These are phyloP conservation scores for Archivesica marissinica DNA, from an alignment of 1,140 invertebrate genomes.

Conservation along the genomic window DNA sequence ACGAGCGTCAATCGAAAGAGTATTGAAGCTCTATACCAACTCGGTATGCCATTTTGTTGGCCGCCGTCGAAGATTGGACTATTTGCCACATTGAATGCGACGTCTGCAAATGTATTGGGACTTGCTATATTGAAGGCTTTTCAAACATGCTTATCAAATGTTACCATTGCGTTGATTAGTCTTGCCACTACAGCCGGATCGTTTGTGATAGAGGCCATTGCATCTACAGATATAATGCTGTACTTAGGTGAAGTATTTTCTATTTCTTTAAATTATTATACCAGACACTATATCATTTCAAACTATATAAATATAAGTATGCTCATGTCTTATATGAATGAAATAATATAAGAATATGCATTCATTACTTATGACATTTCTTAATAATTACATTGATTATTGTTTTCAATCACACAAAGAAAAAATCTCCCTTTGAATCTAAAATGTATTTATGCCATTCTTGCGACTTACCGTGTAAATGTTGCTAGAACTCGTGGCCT, in stretches of 20 bases:
- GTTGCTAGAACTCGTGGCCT: too few species aligned
- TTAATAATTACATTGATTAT: too few species aligned
- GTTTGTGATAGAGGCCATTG: slow-evolving; percentile 21
- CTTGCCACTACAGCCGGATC: not conserved
- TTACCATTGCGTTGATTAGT: slow-evolving; percentile 8
- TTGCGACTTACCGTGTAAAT: too few species aligned
- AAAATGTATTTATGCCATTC: too few species aligned
- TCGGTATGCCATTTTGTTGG: slow-evolving; percentile 43
- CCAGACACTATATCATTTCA: too few species aligned
- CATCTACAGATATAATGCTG: slow-evolving; percentile 9
- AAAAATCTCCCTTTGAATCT: too few species aligned
- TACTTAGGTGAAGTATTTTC: slow-evolving; percentile 48
- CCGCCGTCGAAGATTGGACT: slow-evolving; percentile 7
- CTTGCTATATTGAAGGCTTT: not conserved
- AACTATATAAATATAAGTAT: not conserved
- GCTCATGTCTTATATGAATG: too few species aligned
- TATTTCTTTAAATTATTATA: too few species aligned
- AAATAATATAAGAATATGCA: too few species aligned
- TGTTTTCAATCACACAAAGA: too few species aligned
- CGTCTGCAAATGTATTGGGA: not conserved
- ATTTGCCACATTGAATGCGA: not conserved
- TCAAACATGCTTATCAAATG: not conserved
- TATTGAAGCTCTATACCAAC: slow-evolving; percentile 50
- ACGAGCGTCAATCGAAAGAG: not conserved
- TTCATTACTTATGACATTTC: too few species aligned